A percentile compares a stretch with the other conserved stretches of the same genome.
Conservation (phyloP, 1,140 invertebrate genomes). For the Hermetia illucens region DNA sequence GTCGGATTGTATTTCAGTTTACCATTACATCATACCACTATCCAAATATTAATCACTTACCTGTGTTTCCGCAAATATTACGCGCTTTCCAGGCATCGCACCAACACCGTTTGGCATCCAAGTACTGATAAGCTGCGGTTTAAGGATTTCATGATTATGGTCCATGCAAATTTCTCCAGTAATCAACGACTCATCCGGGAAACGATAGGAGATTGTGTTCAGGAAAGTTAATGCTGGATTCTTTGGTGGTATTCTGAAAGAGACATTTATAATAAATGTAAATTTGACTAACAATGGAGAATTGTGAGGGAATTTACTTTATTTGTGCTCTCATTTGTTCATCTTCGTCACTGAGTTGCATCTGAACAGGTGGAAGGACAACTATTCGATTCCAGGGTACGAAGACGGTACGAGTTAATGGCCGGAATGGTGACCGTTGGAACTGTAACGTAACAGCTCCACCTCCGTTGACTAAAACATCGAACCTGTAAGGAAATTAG, state of each 20-base stretch:
- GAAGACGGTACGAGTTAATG: slow-evolving; percentile 72
- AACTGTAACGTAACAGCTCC: slow-evolving; percentile 96
- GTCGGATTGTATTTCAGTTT: no score
- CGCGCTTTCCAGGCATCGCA: slow-evolving; percentile 60
- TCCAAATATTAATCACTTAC: slow-evolving; percentile 40
- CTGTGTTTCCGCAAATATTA: slow-evolving; percentile 80
- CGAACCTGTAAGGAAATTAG: slow-evolving; percentile 61
- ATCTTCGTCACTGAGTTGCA: slow-evolving; percentile 65
- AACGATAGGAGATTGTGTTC: slow-evolving; percentile 40
- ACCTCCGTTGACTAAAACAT: slow-evolving; percentile 95
- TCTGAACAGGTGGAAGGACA: slow-evolving; percentile 71
- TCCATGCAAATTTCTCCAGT: slow-evolving; percentile 55
- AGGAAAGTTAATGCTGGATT: slow-evolving; percentile 42
- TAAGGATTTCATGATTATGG: slow-evolving; percentile 68
- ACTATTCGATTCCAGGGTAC: slow-evolving; percentile 94
- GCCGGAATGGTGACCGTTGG: slow-evolving; percentile 80
- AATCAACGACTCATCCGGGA: slow-evolving; percentile 30
- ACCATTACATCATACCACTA: no score
- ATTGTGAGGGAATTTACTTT: slow-evolving; percentile 39
- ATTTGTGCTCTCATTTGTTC: slow-evolving; percentile 37
- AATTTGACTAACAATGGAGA: no score
- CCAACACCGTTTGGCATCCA: slow-evolving; percentile 77
- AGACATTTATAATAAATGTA: no score
- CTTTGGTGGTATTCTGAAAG: slow-evolving; percentile 20
- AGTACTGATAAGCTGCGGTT: slow-evolving; percentile 68